A percentile compares a stretch with the other conserved stretches of the same genome.
These are phyloP conservation scores for Megalurothrips usitatus DNA, from an alignment of 2,888 invertebrate species.

Conservation along the genomic window DNA sequence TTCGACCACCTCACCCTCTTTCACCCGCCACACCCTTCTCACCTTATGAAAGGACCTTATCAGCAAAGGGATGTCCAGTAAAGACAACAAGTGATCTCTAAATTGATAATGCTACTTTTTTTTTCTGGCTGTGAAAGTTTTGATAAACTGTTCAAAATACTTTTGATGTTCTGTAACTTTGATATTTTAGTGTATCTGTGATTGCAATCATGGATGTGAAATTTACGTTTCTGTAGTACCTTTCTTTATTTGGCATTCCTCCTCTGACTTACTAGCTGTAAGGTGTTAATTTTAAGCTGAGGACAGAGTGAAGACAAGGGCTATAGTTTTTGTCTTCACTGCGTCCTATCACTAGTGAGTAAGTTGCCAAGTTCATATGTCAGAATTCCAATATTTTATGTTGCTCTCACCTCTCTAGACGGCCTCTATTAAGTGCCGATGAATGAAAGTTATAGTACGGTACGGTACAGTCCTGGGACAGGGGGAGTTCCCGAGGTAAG, in stretches of 20 bases:
- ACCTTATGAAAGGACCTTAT: not conserved
- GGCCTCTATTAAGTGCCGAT: slow-evolving; percentile 39
- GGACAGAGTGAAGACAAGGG: slow-evolving; percentile 19
- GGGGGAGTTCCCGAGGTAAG: slow-evolving; percentile 38
- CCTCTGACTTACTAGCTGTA: not conserved
- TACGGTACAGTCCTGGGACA: slow-evolving; percentile 35
- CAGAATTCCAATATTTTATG: slow-evolving; percentile 37
- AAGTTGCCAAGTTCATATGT: slow-evolving; percentile 34
- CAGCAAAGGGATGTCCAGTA: not conserved
- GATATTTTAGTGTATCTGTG: slow-evolving; percentile 29
- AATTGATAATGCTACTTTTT: not conserved
- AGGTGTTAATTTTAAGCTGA: not conserved
- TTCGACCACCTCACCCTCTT: not conserved
- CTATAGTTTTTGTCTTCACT: not conserved
- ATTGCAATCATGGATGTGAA: too few species aligned
- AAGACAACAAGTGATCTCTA: not conserved
- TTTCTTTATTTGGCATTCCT: not conserved
- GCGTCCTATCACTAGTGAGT: slow-evolving; percentile 6
- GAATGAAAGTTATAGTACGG: slow-evolving; percentile 38
- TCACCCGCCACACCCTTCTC: not conserved
- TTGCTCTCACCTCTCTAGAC: slow-evolving; percentile 39
- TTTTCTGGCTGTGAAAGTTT: not conserved
- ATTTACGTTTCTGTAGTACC: not conserved
- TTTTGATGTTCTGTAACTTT: slow-evolving; percentile 32
- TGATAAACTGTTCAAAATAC: not conserved